Conservation (phyloP, 2,113 vertebrate genomes). For the Equus przewalskii region DNA sequence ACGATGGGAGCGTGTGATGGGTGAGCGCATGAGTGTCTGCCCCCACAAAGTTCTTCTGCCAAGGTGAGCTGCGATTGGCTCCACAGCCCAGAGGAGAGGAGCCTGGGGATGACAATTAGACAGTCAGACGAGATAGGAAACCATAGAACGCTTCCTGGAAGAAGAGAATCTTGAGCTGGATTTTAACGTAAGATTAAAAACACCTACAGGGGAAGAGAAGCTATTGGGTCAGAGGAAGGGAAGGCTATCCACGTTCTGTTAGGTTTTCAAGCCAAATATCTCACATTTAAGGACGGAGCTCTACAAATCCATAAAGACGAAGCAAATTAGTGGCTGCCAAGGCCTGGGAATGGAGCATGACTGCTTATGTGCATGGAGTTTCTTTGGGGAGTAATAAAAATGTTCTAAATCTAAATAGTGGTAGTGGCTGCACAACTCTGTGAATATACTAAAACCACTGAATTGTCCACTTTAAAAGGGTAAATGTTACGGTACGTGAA, state of each 20-base stretch:
- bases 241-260: not conserved
- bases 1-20: too few species aligned
- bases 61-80: not conserved
- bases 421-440: not conserved
- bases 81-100: not conserved
- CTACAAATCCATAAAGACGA: not conserved
- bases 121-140: not conserved
- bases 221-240: not conserved
- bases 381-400: not conserved
- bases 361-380: not conserved
- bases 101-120: not conserved
- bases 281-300: not conserved
- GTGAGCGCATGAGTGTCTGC: not conserved
- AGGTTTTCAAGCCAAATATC: not conserved
- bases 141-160: not conserved
- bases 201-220: not conserved
- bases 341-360: not conserved
- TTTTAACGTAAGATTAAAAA: conserved; percentile 7
- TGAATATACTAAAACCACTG: not conserved
- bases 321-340: not conserved
- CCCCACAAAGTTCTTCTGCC: not conserved
- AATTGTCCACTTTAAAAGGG: not conserved
- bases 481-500: conserved; percentile 20
- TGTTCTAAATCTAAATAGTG: conserved; percentile 12
- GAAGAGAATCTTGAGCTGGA: not conserved